Evolutionary conservation across 2,888 invertebrate species (phyloP).

Genomic region (Trichacis sp.): DNA sequence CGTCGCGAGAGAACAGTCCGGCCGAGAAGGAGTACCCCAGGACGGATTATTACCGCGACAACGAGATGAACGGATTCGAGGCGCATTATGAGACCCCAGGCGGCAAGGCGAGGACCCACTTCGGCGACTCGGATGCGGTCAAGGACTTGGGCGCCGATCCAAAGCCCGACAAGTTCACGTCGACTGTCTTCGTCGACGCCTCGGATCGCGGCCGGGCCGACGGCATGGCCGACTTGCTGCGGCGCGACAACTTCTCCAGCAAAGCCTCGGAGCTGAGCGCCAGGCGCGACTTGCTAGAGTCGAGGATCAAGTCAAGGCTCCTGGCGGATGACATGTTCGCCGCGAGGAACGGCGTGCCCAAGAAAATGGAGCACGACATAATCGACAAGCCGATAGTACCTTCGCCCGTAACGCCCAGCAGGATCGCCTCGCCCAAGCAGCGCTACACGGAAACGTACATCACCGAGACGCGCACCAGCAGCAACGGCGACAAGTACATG

Average conservation of each 20-base stretch:
- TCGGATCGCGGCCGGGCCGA: conserved; percentile 75
- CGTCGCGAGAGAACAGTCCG: conserved; percentile 64
- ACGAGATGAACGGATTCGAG: conserved; percentile 60
- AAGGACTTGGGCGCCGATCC: conserved; percentile 56
- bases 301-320: conserved; percentile 77
- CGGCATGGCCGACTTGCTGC: conserved; percentile 63
- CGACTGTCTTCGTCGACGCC: conserved; percentile 68
- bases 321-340: conserved; percentile 67
- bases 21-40: conserved; percentile 63
- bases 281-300: conserved; percentile 81
- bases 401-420: conserved; percentile 61
- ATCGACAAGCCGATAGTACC: conserved; percentile 66
- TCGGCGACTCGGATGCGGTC: conserved; percentile 34
- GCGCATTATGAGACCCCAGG: conserved; percentile 52
- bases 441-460: conserved; percentile 64
- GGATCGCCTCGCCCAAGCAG: conserved; percentile 62
- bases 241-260: conserved; percentile 52
- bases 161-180: conserved; percentile 62
- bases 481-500: conserved; percentile 64
- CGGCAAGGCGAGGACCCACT: conserved; percentile 43
- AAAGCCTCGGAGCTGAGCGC: conserved; percentile 76
- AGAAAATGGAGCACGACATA: conserved; percentile 62
- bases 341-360: conserved; percentile 53
- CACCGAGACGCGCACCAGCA: conserved; percentile 62
- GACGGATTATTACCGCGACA: conserved; percentile 60